A percentile compares a stretch with the other conserved stretches of the same genome.
Evolutionary conservation across 2,113 vertebrate species (phyloP).

Genomic region (Micromys minutus): DNA sequence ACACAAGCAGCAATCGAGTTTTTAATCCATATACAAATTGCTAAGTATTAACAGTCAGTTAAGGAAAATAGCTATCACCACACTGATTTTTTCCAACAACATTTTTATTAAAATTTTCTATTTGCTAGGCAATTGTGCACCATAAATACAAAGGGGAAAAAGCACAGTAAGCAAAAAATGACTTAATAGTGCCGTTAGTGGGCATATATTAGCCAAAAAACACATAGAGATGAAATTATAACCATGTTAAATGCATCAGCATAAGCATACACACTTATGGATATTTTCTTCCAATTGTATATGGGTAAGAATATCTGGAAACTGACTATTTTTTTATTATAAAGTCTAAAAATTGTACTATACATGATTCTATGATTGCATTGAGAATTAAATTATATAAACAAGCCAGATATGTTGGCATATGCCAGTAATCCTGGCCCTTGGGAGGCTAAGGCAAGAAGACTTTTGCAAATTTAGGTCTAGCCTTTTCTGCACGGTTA

Average conservation of each 20-base stretch:
- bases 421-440: background rate
- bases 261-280: background rate
- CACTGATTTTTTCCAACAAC: slow-evolving; percentile 36
- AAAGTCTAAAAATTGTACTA: slow-evolving; percentile 7
- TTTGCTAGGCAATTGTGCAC: slow-evolving; percentile 1
- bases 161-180: slow-evolving; percentile 38
- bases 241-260: slow-evolving; percentile 35
- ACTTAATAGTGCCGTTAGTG: background rate
- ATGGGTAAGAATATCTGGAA: background rate
- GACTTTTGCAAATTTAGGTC: background rate
- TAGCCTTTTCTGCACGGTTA: background rate
- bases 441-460: background rate
- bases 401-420: background rate
- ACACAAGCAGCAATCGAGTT: slow-evolving; percentile 34
- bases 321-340: background rate
- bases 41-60: slow-evolving; percentile 40
- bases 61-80: slow-evolving; percentile 52
- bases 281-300: background rate
- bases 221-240: slow-evolving; percentile 50
- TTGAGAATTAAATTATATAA: slow-evolving; percentile 19
- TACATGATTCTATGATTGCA: background rate
- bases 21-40: slow-evolving; percentile 24
- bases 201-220: slow-evolving; percentile 43
- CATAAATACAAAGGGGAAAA: slow-evolving; percentile 1
- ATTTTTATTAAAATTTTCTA: slow-evolving; percentile 66